Base-by-base conservation (phyloP, 2,888 invertebrate species). In the Mimachlamys varia region DNA sequence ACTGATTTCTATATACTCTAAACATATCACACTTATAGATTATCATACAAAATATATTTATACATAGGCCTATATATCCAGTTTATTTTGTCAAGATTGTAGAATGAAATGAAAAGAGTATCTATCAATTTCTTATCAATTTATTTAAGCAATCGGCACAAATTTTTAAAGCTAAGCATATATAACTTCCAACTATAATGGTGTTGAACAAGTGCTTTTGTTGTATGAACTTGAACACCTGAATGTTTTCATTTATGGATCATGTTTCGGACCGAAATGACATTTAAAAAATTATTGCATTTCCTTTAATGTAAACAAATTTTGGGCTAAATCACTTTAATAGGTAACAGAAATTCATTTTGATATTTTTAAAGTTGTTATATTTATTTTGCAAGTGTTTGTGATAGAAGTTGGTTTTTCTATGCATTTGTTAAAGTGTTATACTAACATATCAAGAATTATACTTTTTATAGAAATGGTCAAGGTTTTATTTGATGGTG, bases 61-160 rank as follows among this genome's bases (percentile, higher is more conserved):
- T 76, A 76, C 12, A 53, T 15, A 12, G 15, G 50, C n/a, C n/a
- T n/a, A 44, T 76, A 76, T 76, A 76, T 27, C 22, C 76, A 33
- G 76, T 76, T 33, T 76, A 76, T 76, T 76, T 76, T 76, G 76
- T 27, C 33, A 76, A 7, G 76, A 33, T 76, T 76, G 76, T 76
- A 76, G 76, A 76, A 33, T 76, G 76, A n/a, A n/a, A 62, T 62
- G 22, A 27, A 19, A 62, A 62, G 62, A 19, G n/a, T 53, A 17
- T 19, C 53, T 17, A 53, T 53, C 12, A 53, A 62, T 62, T 62
- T 62, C 22, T 44, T 17, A 62, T 62, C n/a, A n/a, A 22, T n/a
- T 62, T n/a, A 62, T 62, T 33, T 76, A 27, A 76, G 27, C 76
- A 76, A 27, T 12, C 27, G 76, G n/a, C n/a, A 76, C 27, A 33